A percentile compares a stretch with the other conserved stretches of the same genome.
Evolutionary conservation across 1,140 invertebrate species (phyloP).

Genomic region (Steinernema feltiae): DNA sequence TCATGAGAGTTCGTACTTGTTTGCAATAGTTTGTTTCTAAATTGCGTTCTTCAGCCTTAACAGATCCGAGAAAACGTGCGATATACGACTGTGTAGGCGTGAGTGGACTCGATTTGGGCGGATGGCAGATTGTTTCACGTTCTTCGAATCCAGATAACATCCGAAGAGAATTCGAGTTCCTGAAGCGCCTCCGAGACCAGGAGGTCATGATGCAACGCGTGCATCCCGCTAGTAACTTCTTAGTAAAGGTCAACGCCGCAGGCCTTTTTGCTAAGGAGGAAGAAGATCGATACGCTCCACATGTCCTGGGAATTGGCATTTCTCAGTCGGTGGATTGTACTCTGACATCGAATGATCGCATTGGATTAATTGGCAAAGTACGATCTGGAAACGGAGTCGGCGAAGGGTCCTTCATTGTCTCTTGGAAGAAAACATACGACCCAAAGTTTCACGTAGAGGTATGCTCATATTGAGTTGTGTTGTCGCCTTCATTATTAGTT

Average conservation of each 20-base stretch:
- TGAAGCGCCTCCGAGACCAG: conserved; percentile 47
- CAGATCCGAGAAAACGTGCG: conserved; percentile 48
- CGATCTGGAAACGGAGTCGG: conserved; percentile 45
- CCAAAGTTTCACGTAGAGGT: conserved; percentile 41
- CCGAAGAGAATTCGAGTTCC: conserved; percentile 50
- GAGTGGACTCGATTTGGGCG: conserved; percentile 42
- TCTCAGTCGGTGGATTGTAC: conserved; percentile 48
- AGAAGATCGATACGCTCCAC: conserved; percentile 39
- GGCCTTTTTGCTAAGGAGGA: conserved; percentile 37
- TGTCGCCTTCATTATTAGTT: neutral
- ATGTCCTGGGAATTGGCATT: conserved; percentile 42
- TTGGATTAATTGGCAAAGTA: conserved; percentile 43
- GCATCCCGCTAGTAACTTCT: conserved; percentile 44
- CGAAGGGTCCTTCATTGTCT: conserved; percentile 37
- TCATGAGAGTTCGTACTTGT: conserved; percentile 42
- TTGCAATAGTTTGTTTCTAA: conserved; percentile 17
- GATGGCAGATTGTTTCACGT: conserved; percentile 20
- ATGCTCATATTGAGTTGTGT: neutral
- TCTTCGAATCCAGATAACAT: conserved; percentile 39
- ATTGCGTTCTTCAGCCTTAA: conserved; percentile 38
- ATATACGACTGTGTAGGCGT: conserved; percentile 54
- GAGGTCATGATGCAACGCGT: conserved; percentile 53
- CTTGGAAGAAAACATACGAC: conserved; percentile 40
- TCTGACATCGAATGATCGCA: conserved; percentile 42
- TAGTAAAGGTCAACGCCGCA: conserved; percentile 39